A percentile compares a stretch with the other conserved stretches of the same genome.
These are phyloP conservation scores for Mechanitis mazaeus DNA, from an alignment of 2,888 invertebrate genomes.

Conservation along the genomic window DNA sequence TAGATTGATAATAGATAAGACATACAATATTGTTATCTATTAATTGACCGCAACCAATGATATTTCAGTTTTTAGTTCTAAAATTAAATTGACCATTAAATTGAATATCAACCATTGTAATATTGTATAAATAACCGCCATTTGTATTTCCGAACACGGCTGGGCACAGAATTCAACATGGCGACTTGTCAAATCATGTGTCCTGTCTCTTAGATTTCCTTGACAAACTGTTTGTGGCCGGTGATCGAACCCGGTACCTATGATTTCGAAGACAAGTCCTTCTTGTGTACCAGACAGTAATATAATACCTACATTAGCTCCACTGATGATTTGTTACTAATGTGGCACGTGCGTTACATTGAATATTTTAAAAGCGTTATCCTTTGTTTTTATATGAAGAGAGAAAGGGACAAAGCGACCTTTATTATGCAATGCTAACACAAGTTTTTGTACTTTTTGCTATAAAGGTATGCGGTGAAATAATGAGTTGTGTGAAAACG, in stretches of 20 bases:
- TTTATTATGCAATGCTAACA: slow-evolving; percentile 16
- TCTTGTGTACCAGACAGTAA: slow-evolving; percentile 5
- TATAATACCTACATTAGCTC: slow-evolving; percentile 11
- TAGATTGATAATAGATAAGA: too few relatives aligned
- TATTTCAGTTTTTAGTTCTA: slow-evolving; percentile 11
- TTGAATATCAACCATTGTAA: too few relatives aligned
- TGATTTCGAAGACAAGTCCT: too few relatives aligned
- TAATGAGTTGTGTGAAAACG: slow-evolving; percentile 34
- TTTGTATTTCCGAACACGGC: too few relatives aligned
- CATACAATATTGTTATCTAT: too few relatives aligned
- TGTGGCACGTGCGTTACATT: too few relatives aligned
- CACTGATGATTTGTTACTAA: slow-evolving; percentile 2
- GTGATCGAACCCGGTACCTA: too few relatives aligned
- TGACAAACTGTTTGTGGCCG: too few relatives aligned
- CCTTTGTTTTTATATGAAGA: slow-evolving; percentile 20
- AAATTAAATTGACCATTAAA: slow-evolving; percentile 1
- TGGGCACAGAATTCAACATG: too few relatives aligned
- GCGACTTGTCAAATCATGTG: too few relatives aligned
- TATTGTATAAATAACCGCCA: too few relatives aligned
- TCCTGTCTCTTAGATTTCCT: too few relatives aligned
- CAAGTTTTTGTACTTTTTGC: slow-evolving; percentile 24
- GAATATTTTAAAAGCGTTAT: not conserved
- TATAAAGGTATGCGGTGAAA: slow-evolving; percentile 30
- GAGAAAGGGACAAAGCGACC: slow-evolving; percentile 11
- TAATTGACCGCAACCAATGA: slow-evolving; percentile 8